phyloP scores from a whole-genome alignment of 2,888 invertebrate genomes.

The Zonitis immaculata region DNA sequence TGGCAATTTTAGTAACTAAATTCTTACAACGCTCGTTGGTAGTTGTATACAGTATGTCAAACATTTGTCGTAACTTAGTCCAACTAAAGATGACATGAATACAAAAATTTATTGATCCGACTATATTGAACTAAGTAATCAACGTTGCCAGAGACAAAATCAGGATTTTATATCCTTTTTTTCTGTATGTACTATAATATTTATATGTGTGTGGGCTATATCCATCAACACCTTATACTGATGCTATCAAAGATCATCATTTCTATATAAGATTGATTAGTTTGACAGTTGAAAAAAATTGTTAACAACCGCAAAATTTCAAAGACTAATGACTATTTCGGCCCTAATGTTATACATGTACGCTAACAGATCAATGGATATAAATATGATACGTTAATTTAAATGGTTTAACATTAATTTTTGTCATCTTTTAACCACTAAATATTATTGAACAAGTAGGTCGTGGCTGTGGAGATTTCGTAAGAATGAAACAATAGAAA shows the following conservation, averaged over 20 bases:
- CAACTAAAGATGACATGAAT: too few species aligned
- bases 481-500: not conserved
- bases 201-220: constrained; percentile 12
- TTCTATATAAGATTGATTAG: constrained; percentile 17
- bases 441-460: too few species aligned
- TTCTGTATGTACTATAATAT: too few species aligned
- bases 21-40: too few species aligned
- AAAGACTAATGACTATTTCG: constrained; percentile 12
- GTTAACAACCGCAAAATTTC: constrained; percentile 8
- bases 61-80: too few species aligned
- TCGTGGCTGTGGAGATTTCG: not conserved
- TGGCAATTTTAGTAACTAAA: too few species aligned
- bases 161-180: too few species aligned
- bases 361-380: not conserved
- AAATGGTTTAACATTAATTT: not conserved
- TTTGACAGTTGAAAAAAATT: constrained; percentile 17
- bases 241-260: constrained; percentile 1
- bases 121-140: too few species aligned
- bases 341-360: not conserved
- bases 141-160: too few species aligned
- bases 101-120: too few species aligned
- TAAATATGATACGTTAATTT: not conserved
- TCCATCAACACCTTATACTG: constrained; percentile 17
- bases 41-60: too few species aligned
- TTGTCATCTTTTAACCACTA: not conserved